These are phyloP conservation scores for Osmoderma eremita DNA, from an alignment of 2,888 invertebrate species.

Conservation along the genomic window DNA sequence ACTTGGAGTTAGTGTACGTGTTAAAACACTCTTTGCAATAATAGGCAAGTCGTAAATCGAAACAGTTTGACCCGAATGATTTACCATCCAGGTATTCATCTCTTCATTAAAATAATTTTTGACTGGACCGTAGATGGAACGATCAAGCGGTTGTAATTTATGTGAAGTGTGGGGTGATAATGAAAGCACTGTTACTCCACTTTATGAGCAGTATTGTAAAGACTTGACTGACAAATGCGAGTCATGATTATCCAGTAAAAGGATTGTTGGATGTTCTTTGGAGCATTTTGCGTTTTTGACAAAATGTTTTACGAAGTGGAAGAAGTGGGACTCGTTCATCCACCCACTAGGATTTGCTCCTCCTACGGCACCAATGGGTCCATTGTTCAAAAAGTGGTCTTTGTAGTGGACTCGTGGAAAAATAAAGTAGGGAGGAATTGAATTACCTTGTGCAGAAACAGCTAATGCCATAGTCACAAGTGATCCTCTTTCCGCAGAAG, in stretches of 20 bases:
- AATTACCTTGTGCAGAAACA: conserved; percentile 51
- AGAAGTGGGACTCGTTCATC: conserved; percentile 46
- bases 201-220: conserved; percentile 39
- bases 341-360: conserved; percentile 46
- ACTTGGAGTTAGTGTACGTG: too few relatives aligned
- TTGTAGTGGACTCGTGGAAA: conserved; percentile 51
- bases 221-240: conserved; percentile 38
- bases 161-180: conserved; percentile 46
- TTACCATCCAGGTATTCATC: too few relatives aligned
- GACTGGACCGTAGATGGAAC: not conserved
- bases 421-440: conserved; percentile 48
- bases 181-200: conserved; percentile 37
- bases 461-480: conserved; percentile 50
- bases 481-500: conserved; percentile 52
- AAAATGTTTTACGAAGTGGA: conserved; percentile 45
- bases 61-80: too few relatives aligned
- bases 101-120: too few relatives aligned
- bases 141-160: conserved; percentile 41
- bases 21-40: too few relatives aligned
- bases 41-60: too few relatives aligned
- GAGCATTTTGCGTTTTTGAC: conserved; percentile 37
- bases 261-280: conserved; percentile 35
- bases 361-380: conserved; percentile 42
- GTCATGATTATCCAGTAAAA: conserved; percentile 40
- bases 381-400: conserved; percentile 43